A percentile compares a stretch with the other conserved stretches of the same genome.
Evolutionary conservation across 2,797 vertebrate genomes (phyloP).

Genomic region (Aplochiton taeniatus): DNA sequence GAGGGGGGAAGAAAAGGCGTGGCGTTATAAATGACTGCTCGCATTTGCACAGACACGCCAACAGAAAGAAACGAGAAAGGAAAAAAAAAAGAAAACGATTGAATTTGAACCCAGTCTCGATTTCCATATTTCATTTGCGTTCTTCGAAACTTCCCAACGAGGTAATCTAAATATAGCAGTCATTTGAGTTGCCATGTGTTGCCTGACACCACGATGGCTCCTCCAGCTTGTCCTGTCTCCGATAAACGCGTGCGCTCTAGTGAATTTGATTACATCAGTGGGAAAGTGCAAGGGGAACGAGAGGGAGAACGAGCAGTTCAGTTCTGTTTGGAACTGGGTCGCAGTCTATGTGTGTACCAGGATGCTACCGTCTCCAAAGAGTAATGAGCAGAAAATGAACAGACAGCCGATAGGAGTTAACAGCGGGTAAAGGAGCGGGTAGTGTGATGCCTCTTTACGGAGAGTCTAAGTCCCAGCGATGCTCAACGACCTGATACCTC

Average conservation of each 20-base stretch:
- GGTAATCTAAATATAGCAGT: constrained; percentile 61
- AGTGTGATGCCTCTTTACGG: neutral
- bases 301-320: constrained; percentile 35
- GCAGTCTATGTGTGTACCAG: constrained; percentile 47
- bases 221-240: constrained; percentile 35
- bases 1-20: constrained; percentile 21
- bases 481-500: neutral
- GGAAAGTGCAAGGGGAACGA: constrained; percentile 42
- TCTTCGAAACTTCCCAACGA: constrained; percentile 55
- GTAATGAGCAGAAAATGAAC: constrained; percentile 17
- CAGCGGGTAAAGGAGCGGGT: neutral
- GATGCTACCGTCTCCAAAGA: constrained; percentile 24
- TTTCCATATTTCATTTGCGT: constrained; percentile 46
- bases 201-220: constrained; percentile 53
- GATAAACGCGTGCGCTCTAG: constrained; percentile 10
- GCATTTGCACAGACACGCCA: neutral
- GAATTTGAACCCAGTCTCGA: constrained; percentile 35
- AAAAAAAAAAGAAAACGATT: constrained; percentile 57
- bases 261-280: constrained; percentile 32
- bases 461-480: constrained; percentile 7
- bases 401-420: too few relatives aligned
- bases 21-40: neutral
- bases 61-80: constrained; percentile 4
- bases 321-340: constrained; percentile 48
- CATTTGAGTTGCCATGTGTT: constrained; percentile 45